Conservation (phyloP, 2,797 vertebrate genomes). For the Prunella strophiata region DNA sequence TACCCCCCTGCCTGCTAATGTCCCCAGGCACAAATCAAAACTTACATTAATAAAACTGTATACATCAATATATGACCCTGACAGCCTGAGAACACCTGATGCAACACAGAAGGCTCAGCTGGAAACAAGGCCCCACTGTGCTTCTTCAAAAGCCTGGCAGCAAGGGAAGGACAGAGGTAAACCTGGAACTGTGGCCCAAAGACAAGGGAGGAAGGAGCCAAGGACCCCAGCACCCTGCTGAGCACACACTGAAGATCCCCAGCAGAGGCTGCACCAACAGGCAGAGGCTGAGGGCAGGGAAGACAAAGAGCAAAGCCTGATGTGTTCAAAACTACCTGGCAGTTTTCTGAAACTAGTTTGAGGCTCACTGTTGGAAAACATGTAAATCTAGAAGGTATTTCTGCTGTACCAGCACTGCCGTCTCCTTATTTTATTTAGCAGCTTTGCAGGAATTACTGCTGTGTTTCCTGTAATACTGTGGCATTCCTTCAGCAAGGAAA, state of each 20-base stretch:
- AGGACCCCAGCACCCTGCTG: rapidly evolving
- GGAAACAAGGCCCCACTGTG: background rate
- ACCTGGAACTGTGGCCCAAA: background rate
- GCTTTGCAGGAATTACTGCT: background rate
- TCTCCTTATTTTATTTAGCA: background rate
- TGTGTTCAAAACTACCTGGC: background rate
- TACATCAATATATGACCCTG: background rate
- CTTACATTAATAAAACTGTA: rapidly evolving
- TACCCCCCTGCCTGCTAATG: background rate
- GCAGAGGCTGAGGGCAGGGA: background rate
- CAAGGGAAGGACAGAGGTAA: background rate
- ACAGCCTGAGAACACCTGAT: background rate
- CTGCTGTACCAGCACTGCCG: background rate
- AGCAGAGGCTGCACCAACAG: background rate
- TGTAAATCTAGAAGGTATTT: background rate
- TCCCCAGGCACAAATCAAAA: background rate
- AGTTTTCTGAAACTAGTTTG: background rate
- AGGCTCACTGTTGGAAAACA: background rate
- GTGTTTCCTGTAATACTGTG: background rate
- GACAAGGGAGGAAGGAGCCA: background rate
- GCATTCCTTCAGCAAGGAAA: background rate
- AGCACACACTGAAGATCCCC: rapidly evolving
- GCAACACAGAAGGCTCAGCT: background rate
- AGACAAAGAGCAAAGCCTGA: background rate
- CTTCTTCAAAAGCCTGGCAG: background rate